A percentile compares a stretch with the other conserved stretches of the same genome.
Conservation (phyloP, 2,888 invertebrate genomes). For the Heliconius aoede region DNA sequence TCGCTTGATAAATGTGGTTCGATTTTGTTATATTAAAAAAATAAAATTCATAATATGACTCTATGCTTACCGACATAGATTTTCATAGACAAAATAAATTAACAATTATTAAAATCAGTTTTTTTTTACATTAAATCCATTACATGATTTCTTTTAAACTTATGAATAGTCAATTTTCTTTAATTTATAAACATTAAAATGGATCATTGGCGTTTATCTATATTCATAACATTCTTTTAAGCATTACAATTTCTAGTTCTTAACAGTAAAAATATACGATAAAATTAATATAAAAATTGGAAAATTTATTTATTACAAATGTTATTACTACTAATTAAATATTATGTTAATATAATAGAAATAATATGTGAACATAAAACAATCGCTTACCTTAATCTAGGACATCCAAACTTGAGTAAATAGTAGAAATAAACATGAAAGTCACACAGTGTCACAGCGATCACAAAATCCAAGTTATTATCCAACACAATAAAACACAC, state of each 20-base stretch:
- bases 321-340: background rate
- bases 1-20: slow-evolving; percentile 39
- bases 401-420: slow-evolving; percentile 72
- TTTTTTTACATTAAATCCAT: background rate
- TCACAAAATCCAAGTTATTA: slow-evolving; percentile 60
- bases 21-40: background rate
- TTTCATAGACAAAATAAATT: background rate
- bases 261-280: too few relatives aligned
- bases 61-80: background rate
- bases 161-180: background rate
- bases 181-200: background rate
- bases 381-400: slow-evolving; percentile 72
- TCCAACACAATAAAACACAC: slow-evolving; percentile 54
- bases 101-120: background rate
- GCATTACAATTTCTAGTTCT: background rate
- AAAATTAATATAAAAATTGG: too few relatives aligned
- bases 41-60: background rate
- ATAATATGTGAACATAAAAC: background rate
- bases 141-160: background rate
- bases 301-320: background rate
- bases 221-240: background rate
- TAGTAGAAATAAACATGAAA: slow-evolving; percentile 52
- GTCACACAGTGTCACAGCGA: slow-evolving; percentile 60
- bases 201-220: background rate
- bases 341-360: slow-evolving; percentile 28